phyloP scores from a whole-genome alignment of 2,797 vertebrate genomes.

The Tapera naevia region DNA sequence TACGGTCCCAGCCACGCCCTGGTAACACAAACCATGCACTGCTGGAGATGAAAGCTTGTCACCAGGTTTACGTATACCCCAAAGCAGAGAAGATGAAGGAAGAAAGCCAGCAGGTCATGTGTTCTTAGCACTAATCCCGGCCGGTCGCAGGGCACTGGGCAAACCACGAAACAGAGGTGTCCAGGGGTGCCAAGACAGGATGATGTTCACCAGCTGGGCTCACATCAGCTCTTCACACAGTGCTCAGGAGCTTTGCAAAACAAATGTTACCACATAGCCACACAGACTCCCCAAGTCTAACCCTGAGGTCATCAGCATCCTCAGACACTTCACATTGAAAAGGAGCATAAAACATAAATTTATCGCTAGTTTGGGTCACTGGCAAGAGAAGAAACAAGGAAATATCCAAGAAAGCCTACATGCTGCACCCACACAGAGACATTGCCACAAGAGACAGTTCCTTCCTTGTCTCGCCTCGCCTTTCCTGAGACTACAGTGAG shows the following conservation, averaged over 20 bases:
- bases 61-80: neutral
- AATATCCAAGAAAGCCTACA: neutral
- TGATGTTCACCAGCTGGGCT: neutral
- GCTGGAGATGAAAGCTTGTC: neutral
- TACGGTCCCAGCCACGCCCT: neutral
- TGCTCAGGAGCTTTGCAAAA: neutral
- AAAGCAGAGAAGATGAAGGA: neutral
- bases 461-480: neutral
- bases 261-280: neutral
- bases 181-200: neutral
- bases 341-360: neutral
- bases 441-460: neutral
- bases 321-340: neutral
- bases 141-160: neutral
- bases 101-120: neutral
- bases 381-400: neutral
- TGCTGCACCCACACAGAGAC: neutral
- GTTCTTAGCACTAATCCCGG: neutral
- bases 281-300: neutral
- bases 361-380: neutral
- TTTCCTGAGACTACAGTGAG: neutral
- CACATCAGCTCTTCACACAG: neutral
- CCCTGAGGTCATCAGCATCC: neutral
- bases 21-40: accelerated
- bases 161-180: neutral